These are phyloP conservation scores for Ginglymostoma cirratum DNA, from an alignment of 2,113 vertebrate species.

Conservation along the genomic window DNA sequence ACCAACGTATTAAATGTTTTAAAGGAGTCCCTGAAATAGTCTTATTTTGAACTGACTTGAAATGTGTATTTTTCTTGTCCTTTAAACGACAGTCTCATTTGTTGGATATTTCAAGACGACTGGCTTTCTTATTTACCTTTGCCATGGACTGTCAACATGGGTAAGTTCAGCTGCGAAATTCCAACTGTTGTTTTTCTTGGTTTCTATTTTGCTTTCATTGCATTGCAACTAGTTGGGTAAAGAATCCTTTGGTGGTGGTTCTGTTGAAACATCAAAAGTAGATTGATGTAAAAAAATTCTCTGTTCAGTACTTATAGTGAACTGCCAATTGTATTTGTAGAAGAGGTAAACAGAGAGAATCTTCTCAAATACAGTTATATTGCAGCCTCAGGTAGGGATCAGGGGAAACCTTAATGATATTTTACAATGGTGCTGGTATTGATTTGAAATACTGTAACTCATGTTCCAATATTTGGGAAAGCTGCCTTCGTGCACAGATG, in stretches of 20 bases:
- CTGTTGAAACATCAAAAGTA: not conserved
- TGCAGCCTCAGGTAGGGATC: not conserved
- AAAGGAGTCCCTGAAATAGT: too few relatives aligned
- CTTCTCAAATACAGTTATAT: not conserved
- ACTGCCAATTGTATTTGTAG: not conserved
- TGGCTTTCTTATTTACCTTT: slow-evolving; percentile 87
- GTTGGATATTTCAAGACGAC: slow-evolving; percentile 74
- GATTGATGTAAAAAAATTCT: too few relatives aligned
- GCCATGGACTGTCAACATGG: slow-evolving; percentile 90
- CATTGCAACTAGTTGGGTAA: not conserved
- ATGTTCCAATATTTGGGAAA: not conserved
- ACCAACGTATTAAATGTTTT: not conserved
- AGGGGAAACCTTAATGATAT: not conserved
- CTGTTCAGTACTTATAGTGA: not conserved
- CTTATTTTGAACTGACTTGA: not conserved
- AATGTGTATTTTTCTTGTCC: not conserved
- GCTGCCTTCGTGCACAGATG: not conserved
- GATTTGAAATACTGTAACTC: not conserved
- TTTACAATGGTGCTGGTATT: not conserved
- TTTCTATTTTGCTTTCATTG: not conserved
- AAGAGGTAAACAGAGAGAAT: not conserved
- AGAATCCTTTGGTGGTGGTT: not conserved
- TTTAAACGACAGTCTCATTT: slow-evolving; percentile 61
- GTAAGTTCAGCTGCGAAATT: slow-evolving; percentile 60
- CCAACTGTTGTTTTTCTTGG: not conserved